A percentile compares a stretch with the other conserved stretches of the same genome.
Conservation (phyloP, 2,888 invertebrate species). For the Pseudoips prasinana region DNA sequence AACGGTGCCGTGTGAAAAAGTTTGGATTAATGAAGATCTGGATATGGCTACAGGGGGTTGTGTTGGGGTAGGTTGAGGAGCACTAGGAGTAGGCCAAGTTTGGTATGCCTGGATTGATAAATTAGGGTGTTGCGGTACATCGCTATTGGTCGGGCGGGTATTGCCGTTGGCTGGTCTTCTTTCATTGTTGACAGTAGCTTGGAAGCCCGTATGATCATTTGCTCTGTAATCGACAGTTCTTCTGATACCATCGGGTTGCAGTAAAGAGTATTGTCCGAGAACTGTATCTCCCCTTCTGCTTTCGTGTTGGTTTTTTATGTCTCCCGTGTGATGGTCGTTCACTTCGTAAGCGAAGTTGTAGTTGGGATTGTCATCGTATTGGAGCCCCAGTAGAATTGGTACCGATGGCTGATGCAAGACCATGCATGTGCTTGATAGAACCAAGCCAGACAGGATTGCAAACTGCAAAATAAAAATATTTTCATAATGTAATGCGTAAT, state of each 20-base stretch:
- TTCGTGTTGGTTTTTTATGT: slow-evolving; percentile 79
- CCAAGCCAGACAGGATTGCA: slow-evolving; percentile 43
- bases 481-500: too few species aligned
- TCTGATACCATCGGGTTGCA: slow-evolving; percentile 78
- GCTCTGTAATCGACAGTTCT: slow-evolving; percentile 81
- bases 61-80: slow-evolving; percentile 29
- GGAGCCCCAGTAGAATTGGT: slow-evolving; percentile 33
- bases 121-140: slow-evolving; percentile 9
- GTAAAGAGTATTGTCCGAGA: slow-evolving; percentile 76
- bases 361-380: slow-evolving; percentile 52
- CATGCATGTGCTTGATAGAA: slow-evolving; percentile 59
- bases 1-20: slow-evolving; percentile 42
- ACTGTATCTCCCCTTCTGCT: slow-evolving; percentile 74
- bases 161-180: slow-evolving; percentile 20
- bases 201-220: slow-evolving; percentile 77
- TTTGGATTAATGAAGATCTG: slow-evolving; percentile 56
- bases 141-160: slow-evolving; percentile 4
- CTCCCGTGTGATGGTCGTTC: slow-evolving; percentile 77
- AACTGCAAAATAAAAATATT: slow-evolving; percentile 32
- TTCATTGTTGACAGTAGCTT: slow-evolving; percentile 76
- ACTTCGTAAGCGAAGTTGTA: slow-evolving; percentile 82
- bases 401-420: slow-evolving; percentile 51
- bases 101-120: slow-evolving; percentile 15
- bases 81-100: slow-evolving; percentile 20
- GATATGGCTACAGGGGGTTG: slow-evolving; percentile 51